Base-by-base conservation (phyloP, 2,888 invertebrate species). In the Agrotis exclamationis region DNA sequence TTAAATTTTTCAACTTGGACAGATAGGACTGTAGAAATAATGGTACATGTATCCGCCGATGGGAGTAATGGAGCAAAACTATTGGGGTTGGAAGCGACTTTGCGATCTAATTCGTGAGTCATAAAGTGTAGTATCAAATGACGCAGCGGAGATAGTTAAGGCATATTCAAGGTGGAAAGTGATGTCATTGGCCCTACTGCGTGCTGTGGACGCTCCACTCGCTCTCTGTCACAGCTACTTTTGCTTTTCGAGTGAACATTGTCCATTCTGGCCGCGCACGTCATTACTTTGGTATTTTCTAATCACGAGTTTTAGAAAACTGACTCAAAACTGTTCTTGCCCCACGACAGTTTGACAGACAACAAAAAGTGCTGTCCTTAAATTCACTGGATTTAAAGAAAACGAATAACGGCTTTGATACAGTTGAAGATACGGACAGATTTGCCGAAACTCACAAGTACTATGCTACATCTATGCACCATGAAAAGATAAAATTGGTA, bases 171-270 rank as follows among this genome's bases (percentile, higher is more conserved):
- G 88, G 91, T 89, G 87, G 87, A 87, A 86, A 88, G 89, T 90
- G 90, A 91, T 93, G 94, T 94, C 94, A 94, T 94, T 94, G 94
- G 93, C 94, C 94, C 90, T 91, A 86, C 89, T 88, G 88, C 89
- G 91, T 87, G 90, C 88, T 88, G 90, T 88, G 92, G 91, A 90
- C 93, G 91, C 88, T 90, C 88, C 88, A 89, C 91, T 91, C 90
- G 91, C 89, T 91, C 89, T 91, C 92, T 92, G 93, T 92, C 92
- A 90, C 91, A 91, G 93, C 91, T 92, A 93, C 94, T 94, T 94
- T 94, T 94, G 94, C 93, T 94, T 94, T 94, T 93, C 89, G 91
- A 93, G 89, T 89, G 93, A 92, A 93, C 93, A 91, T 91, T 91
- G 88, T 89, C 92, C 93, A 93, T 94, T 94, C 93, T 92, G 88